phyloP scores from a whole-genome alignment of 2,888 invertebrate genomes.

The Lymantria monacha region DNA sequence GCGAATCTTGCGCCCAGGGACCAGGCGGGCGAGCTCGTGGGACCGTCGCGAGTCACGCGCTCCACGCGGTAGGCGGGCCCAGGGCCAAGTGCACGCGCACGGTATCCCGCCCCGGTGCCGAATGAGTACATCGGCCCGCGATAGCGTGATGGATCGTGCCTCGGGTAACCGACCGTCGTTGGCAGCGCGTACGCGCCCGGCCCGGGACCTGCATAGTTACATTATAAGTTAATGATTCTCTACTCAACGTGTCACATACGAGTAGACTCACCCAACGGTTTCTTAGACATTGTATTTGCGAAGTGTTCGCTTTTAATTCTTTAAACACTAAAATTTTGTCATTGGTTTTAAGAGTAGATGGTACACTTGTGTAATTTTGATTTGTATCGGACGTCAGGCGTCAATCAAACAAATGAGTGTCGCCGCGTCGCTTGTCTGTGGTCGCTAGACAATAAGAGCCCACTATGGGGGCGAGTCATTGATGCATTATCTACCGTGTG shows the following conservation, averaged over 20 bases:
- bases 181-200: conserved; percentile 85
- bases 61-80: conserved; percentile 74
- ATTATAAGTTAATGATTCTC: no score
- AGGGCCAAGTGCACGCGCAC: conserved; percentile 68
- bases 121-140: conserved; percentile 86
- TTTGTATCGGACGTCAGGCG: no score
- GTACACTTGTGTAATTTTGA: no score
- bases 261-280: conserved; percentile 60
- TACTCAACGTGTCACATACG: no score
- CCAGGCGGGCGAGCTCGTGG: conserved; percentile 77
- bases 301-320: no score
- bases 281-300: conserved; percentile 45
- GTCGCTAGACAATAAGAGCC: no score
- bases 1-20: conserved; percentile 67
- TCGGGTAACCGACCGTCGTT: conserved; percentile 81
- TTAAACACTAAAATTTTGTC: conserved; percentile 49
- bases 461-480: no score
- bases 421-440: no score
- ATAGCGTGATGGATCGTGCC: conserved; percentile 84
- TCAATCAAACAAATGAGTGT: no score
- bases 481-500: no score
- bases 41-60: conserved; percentile 63
- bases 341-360: no score
- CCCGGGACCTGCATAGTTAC: conserved; percentile 82
- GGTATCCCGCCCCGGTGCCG: conserved; percentile 67